These are phyloP conservation scores for Hydroisotoma schaefferi DNA, from an alignment of 2,888 invertebrate species.

Conservation along the genomic window DNA sequence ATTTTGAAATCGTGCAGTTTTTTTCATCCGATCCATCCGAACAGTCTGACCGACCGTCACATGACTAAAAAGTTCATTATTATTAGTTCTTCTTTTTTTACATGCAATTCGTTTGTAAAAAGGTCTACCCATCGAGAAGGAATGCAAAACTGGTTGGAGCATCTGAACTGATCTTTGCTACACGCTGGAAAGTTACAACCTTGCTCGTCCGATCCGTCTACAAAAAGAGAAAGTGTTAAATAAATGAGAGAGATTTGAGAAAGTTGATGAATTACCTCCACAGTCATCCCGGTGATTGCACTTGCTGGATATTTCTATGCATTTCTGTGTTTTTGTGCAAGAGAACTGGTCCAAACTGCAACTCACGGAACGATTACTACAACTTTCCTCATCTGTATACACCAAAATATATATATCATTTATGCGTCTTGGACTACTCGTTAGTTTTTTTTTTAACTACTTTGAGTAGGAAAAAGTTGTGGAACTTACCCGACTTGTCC, in stretches of 20 bases:
- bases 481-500: constrained; percentile 69
- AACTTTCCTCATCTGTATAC: constrained; percentile 24
- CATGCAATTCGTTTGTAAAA: no score
- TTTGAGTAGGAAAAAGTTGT: not conserved
- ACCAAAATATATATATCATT: no score
- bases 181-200: constrained; percentile 81
- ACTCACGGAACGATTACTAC: constrained; percentile 24
- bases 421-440: no score
- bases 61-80: constrained; percentile 13
- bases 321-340: constrained; percentile 74
- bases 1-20: constrained; percentile 61
- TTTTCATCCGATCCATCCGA: constrained; percentile 67
- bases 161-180: constrained; percentile 85
- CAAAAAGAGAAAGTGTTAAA: constrained; percentile 13
- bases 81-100: not conserved
- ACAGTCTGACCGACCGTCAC: constrained; percentile 64
- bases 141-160: constrained; percentile 88
- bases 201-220: constrained; percentile 76
- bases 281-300: constrained; percentile 90
- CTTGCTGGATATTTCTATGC: constrained; percentile 69
- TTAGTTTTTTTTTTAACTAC: no score
- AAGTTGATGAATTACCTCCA: constrained; percentile 54
- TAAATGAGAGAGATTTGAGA: not conserved
- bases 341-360: constrained; percentile 75
- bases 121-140: constrained; percentile 7